phyloP scores from a whole-genome alignment of 2,113 vertebrate species.

The Paralichthys olivaceus region DNA sequence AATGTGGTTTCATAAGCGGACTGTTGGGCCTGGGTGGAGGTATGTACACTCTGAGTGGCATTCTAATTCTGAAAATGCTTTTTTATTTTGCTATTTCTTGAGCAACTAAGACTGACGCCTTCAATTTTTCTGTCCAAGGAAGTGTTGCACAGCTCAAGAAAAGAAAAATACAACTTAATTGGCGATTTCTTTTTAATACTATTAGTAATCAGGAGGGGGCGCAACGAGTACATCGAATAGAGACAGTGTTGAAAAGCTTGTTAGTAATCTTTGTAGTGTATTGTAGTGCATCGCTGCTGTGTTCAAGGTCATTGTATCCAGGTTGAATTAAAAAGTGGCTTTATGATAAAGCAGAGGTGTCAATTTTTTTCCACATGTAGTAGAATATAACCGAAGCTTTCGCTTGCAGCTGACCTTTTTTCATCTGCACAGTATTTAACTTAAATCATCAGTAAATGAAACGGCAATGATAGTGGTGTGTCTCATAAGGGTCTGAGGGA shows the following conservation, averaged over 20 bases:
- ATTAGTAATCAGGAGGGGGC: conserved; percentile 3
- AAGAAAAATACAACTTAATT: not conserved
- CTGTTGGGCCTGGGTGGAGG: too few species aligned
- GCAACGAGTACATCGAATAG: not conserved
- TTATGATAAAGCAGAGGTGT: not conserved
- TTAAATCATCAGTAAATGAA: not conserved
- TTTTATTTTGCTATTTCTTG: too few species aligned
- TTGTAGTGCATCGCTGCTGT: not conserved
- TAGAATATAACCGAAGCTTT: not conserved
- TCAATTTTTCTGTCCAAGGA: not conserved
- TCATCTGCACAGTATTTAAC: not conserved
- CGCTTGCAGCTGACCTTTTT: not conserved
- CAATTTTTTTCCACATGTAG: not conserved
- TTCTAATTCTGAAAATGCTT: too few species aligned
- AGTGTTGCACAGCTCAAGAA: not conserved
- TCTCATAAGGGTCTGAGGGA: not conserved
- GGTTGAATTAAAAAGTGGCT: too few species aligned
- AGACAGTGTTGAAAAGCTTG: not conserved
- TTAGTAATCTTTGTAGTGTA: not conserved
- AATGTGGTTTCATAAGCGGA: too few species aligned
- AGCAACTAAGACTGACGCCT: too few species aligned
- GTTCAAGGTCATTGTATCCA: not conserved
- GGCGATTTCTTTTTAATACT: not conserved
- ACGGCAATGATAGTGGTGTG: not conserved
- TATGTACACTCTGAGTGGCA: too few species aligned